These are phyloP conservation scores for Perdita meconis DNA, from an alignment of 2,888 invertebrate species.

Conservation along the genomic window DNA sequence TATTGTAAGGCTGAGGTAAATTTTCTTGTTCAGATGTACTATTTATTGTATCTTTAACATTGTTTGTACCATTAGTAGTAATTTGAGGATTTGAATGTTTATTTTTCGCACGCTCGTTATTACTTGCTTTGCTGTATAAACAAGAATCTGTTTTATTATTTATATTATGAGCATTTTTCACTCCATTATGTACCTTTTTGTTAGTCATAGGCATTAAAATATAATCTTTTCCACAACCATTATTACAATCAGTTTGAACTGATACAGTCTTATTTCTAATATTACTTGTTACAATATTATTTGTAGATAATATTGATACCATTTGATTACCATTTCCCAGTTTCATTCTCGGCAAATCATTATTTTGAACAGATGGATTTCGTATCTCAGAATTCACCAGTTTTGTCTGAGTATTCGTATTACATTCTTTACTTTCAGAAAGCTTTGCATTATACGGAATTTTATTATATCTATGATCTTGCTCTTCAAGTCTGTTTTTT, in stretches of 20 bases:
- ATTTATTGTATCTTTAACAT: not conserved
- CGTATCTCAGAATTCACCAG: too few species aligned
- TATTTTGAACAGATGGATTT: not conserved
- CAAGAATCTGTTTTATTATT: not conserved
- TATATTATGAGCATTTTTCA: not conserved
- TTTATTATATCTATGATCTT: not conserved
- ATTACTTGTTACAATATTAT: constrained; percentile 50
- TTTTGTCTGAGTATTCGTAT: not conserved
- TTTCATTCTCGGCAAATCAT: not conserved
- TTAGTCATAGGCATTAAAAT: too few species aligned
- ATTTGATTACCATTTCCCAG: constrained; percentile 41
- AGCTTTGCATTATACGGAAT: not conserved
- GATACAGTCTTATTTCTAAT: constrained; percentile 22
- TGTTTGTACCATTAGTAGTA: not conserved
- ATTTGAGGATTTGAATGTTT: not conserved
- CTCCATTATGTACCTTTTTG: not conserved
- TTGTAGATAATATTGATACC: too few species aligned
- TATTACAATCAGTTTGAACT: not conserved
- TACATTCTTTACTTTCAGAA: not conserved
- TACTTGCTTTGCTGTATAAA: not conserved
- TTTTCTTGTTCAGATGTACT: not conserved
- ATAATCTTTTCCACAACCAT: not conserved
- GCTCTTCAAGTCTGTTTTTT: not conserved
- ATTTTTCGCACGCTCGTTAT: not conserved
- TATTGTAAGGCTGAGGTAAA: constrained; percentile 59